These are phyloP conservation scores for Colius striatus DNA, from an alignment of 2,113 vertebrate species.

Conservation along the genomic window DNA sequence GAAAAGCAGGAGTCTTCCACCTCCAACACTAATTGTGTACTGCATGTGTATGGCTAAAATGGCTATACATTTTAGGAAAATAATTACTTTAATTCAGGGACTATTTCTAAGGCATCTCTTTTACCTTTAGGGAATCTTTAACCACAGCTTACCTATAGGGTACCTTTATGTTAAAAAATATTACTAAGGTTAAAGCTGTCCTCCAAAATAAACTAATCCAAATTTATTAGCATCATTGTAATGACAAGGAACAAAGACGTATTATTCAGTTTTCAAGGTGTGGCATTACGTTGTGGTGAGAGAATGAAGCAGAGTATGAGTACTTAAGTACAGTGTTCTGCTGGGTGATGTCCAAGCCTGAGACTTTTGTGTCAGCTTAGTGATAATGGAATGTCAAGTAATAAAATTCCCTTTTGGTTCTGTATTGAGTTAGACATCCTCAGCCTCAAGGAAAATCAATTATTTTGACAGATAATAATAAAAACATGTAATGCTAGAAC, in stretches of 20 bases:
- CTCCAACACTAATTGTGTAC: not conserved
- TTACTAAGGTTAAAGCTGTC: not conserved
- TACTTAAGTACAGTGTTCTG: not conserved
- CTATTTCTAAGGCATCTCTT: not conserved
- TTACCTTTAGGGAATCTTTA: not conserved
- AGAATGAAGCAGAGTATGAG: not conserved
- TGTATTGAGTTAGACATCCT: not conserved
- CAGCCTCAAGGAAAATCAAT: not conserved
- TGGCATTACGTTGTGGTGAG: not conserved
- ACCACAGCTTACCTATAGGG: not conserved
- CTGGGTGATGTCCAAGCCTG: not conserved
- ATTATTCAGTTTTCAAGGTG: not conserved
- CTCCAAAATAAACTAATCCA: not conserved
- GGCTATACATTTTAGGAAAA: not conserved
- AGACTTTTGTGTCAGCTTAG: not conserved
- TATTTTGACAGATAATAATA: not conserved
- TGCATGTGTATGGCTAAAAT: not conserved
- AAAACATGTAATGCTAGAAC: not conserved
- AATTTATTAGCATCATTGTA: not conserved
- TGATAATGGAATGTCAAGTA: not conserved
- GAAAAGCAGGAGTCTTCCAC: not conserved
- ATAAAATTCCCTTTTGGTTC: not conserved
- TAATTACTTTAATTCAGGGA: not conserved
- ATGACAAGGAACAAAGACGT: not conserved
- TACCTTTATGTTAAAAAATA: not conserved